A percentile compares a stretch with the other conserved stretches of the same genome.
Evolutionary conservation across 2,797 vertebrate species (phyloP).

Genomic region (Schizopygopsis pylzovi): DNA sequence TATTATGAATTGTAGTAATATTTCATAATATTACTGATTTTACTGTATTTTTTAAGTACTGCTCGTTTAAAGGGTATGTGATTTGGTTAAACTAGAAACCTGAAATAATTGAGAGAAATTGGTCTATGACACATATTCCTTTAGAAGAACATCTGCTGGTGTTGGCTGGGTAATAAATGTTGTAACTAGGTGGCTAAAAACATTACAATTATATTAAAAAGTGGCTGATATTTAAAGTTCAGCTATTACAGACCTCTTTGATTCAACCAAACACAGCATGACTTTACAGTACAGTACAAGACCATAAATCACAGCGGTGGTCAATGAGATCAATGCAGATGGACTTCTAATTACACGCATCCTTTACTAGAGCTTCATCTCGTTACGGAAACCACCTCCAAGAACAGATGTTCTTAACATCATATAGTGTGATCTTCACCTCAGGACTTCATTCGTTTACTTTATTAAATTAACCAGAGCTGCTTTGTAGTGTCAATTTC

Average conservation of each 20-base stretch:
- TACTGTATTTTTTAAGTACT: too few species aligned
- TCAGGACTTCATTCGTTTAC: slow-evolving; percentile 24
- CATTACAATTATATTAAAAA: too few species aligned
- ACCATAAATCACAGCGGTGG: background rate
- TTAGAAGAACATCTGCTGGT: too few species aligned
- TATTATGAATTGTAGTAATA: too few species aligned
- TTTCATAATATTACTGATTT: too few species aligned
- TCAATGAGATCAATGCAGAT: slow-evolving; percentile 36
- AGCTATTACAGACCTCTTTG: background rate
- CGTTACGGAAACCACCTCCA: slow-evolving; percentile 1
- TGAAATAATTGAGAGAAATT: too few species aligned
- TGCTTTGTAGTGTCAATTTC: slow-evolving; percentile 42
- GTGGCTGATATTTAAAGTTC: too few species aligned
- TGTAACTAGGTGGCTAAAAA: too few species aligned
- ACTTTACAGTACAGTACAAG: background rate
- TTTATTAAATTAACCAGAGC: slow-evolving; percentile 33
- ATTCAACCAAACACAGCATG: background rate
- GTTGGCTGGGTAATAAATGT: too few species aligned
- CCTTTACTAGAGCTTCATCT: slow-evolving; percentile 2
- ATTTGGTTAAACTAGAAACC: too few species aligned
- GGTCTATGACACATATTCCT: too few species aligned
- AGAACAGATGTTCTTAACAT: slow-evolving; percentile 45
- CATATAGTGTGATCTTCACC: slow-evolving; percentile 27
- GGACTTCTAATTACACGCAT: slow-evolving; percentile 17
- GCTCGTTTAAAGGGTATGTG: too few species aligned